These are phyloP conservation scores for Spermophilus dauricus DNA, from an alignment of 2,113 vertebrate genomes.

Conservation along the genomic window DNA sequence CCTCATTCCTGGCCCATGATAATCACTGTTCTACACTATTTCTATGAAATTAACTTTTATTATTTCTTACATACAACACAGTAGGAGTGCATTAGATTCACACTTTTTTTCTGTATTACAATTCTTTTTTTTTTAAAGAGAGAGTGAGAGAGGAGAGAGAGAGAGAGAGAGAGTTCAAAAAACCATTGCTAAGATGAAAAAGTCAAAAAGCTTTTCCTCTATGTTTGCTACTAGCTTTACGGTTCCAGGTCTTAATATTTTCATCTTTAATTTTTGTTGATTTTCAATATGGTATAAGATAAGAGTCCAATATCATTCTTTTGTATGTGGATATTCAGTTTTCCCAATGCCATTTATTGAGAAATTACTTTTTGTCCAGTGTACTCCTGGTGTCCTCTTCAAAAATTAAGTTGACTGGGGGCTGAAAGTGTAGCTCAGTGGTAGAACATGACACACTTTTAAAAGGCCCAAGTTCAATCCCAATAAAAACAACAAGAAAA, in stretches of 20 bases:
- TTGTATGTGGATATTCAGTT: background rate
- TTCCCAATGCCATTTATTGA: background rate
- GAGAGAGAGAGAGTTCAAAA: no score
- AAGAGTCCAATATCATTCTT: background rate
- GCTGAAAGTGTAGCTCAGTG: background rate
- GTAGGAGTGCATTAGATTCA: no score
- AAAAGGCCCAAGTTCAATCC: background rate
- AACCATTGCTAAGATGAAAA: background rate
- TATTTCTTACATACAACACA: no score
- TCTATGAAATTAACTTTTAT: background rate
- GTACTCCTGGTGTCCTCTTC: background rate
- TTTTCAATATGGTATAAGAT: background rate
- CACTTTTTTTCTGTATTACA: no score
- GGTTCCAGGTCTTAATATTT: background rate
- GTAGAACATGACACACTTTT: no score
- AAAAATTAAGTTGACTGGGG: background rate
- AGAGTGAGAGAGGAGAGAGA: no score
- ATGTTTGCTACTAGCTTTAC: background rate
- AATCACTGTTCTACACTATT: background rate
- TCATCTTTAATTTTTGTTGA: background rate
- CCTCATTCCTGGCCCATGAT: background rate
- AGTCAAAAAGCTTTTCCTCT: background rate
- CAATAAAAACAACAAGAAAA: background rate
- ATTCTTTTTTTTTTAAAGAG: no score
- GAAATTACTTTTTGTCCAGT: background rate